Conservation (phyloP, 1,140 invertebrate genomes). For the Scylla paramamosain region DNA sequence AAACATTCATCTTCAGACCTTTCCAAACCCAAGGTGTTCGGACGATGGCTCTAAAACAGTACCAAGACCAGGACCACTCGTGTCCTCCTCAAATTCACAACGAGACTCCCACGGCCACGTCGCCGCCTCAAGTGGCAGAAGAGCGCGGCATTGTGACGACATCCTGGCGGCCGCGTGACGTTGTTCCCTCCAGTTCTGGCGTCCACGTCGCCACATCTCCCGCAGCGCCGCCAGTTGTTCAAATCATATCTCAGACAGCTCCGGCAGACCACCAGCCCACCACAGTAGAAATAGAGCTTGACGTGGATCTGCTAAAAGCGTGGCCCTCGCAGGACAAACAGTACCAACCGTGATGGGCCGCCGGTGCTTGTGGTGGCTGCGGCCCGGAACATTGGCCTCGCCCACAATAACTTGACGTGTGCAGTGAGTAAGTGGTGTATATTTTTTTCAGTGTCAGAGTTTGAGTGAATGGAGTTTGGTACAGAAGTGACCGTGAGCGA, state of each 20-base stretch:
- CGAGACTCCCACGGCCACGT: background rate
- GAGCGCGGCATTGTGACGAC: slow-evolving; percentile 34
- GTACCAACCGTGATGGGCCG: slow-evolving; percentile 62
- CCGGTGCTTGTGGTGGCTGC: background rate
- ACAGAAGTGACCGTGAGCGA: too few relatives aligned
- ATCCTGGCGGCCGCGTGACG: slow-evolving; percentile 57
- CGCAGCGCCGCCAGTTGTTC: slow-evolving; percentile 56
- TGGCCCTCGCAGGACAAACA: slow-evolving; percentile 67
- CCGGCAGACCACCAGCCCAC: slow-evolving; percentile 67
- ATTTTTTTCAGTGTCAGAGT: slow-evolving; percentile 4
- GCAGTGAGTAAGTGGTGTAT: too few relatives aligned
- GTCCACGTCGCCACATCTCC: slow-evolving; percentile 44
- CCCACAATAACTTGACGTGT: background rate
- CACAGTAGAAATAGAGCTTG: slow-evolving; percentile 69
- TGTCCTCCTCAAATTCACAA: slow-evolving; percentile 51
- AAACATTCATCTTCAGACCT: slow-evolving; percentile 70
- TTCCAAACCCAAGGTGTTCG: slow-evolving; percentile 72
- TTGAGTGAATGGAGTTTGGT: too few relatives aligned
- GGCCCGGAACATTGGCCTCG: background rate
- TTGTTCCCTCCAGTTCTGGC: slow-evolving; percentile 44
- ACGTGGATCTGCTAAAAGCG: slow-evolving; percentile 65
- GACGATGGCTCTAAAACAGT: slow-evolving; percentile 68
- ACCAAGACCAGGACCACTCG: slow-evolving; percentile 63
- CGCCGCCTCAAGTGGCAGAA: background rate
- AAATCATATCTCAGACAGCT: slow-evolving; percentile 65